A percentile compares a stretch with the other conserved stretches of the same genome.
Evolutionary conservation across 2,797 vertebrate species (phyloP).

Genomic region (Hippoglossus hippoglossus): DNA sequence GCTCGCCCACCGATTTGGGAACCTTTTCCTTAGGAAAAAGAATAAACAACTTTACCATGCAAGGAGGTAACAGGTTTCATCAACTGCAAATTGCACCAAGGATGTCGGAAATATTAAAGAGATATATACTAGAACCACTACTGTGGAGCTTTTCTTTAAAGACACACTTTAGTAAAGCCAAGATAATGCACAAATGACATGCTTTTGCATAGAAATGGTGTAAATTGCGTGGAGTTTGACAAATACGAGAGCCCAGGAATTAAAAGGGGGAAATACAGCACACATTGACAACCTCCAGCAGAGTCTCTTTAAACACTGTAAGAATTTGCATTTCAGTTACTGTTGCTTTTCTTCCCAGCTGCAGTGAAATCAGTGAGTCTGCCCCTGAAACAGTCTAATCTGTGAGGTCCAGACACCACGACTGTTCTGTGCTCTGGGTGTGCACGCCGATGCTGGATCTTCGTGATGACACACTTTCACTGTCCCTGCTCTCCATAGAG

Average conservation of each 20-base stretch:
- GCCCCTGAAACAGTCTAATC: conserved; percentile 64
- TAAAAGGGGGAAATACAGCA: conserved; percentile 38
- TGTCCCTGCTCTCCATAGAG: conserved; percentile 79
- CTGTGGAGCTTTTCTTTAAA: conserved; percentile 35
- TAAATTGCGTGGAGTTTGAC: conserved; percentile 48
- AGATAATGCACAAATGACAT: conserved; percentile 77
- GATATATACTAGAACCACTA: conserved; percentile 46
- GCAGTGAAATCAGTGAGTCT: conserved; percentile 1
- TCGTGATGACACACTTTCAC: conserved; percentile 74
- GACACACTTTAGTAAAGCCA: conserved; percentile 69
- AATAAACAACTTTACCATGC: conserved; percentile 83
- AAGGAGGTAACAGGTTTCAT: conserved; percentile 77
- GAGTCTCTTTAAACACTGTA: conserved; percentile 70
- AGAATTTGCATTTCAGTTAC: conserved; percentile 32
- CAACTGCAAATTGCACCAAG: conserved; percentile 56
- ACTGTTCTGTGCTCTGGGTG: conserved; percentile 83
- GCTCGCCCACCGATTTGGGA: conserved; percentile 77
- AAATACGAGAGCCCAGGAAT: conserved; percentile 51
- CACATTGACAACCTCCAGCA: conserved; percentile 51
- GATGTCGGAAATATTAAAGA: conserved; percentile 55
- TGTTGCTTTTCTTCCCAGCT: background rate
- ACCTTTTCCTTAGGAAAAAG: conserved; percentile 87
- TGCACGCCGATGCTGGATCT: conserved; percentile 79
- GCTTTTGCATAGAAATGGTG: conserved; percentile 85
- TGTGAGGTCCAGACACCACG: conserved; percentile 83